Base-by-base conservation (phyloP, 2,888 invertebrate genomes). In the Ormia ochracea region DNA sequence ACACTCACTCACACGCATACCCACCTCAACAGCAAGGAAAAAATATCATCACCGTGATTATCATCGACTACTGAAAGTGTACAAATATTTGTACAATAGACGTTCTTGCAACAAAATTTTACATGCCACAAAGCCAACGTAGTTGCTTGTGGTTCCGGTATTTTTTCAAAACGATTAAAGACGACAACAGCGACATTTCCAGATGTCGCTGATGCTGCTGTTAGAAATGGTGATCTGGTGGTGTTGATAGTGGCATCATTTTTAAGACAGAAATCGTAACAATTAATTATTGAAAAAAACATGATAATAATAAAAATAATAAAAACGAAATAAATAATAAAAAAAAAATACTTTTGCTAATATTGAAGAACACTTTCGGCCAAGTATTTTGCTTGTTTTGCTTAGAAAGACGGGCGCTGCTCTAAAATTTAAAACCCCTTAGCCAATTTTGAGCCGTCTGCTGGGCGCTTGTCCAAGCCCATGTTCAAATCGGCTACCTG, bases 51-150 rank as follows among this genome's bases (percentile, higher is more conserved):
- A 61, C 43, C 26, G 48, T 28, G 54, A 36, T 52, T 38, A 70
- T 26, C 41, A 33, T 38, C 21, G 31, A 6, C 21, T 43, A 56
- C 5, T 19, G 28, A 68, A 31, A 50, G 43, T 63, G 52, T 26
- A 33, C 17, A 54, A 63, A 72, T 26, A 61, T 72, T 31, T 14
- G 14, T 23, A 33, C 12, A 41, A 61, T 36, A 33, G 36, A 63
- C 23, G 21, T 33, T 33, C 61, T 72, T 23, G 23, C 50, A 70
- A 31, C 59, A 45, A 33, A 61, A 54, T 59, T 50, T 58, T 58
- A 58, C 41, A 56, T 59, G 58, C 74, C 74, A 66, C 74, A 74
- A 66, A 66, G 58, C 66, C 66, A 66, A 21, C 74, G 50, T 58
- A 54, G 41, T 72, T n/a, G 72, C 31, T 58, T 74, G 65, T 56